Conservation (phyloP, 1,140 invertebrate species). For the Atta colombica region DNA sequence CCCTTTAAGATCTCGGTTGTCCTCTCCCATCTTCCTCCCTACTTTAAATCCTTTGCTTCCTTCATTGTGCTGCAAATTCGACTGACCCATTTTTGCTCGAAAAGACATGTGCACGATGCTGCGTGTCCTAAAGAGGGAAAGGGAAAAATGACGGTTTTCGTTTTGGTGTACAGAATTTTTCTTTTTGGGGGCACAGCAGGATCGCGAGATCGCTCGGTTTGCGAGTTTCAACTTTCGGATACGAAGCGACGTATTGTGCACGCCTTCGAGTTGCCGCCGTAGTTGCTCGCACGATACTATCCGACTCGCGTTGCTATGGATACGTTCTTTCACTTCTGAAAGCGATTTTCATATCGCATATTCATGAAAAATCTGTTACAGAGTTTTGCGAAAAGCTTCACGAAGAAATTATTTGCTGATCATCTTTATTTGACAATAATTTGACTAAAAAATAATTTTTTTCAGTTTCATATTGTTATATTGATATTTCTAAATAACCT, state of each 20-base stretch:
- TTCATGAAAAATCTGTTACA: slow-evolving; percentile 27
- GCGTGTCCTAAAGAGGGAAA: background rate
- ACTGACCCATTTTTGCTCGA: background rate
- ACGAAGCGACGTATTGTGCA: slow-evolving; percentile 46
- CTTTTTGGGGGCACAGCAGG: slow-evolving; percentile 10
- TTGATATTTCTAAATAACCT: background rate
- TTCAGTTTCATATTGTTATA: background rate
- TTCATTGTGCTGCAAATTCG: slow-evolving; percentile 73
- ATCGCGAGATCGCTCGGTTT: slow-evolving; percentile 39
- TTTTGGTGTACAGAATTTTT: slow-evolving; percentile 58
- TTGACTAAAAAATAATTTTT: background rate
- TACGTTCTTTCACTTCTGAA: slow-evolving; percentile 53
- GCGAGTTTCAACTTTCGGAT: slow-evolving; percentile 48
- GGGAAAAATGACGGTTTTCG: slow-evolving; percentile 40
- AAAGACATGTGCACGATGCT: slow-evolving; percentile 11
- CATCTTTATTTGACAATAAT: slow-evolving; percentile 9
- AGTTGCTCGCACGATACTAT: slow-evolving; percentile 42
- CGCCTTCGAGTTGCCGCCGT: slow-evolving; percentile 28
- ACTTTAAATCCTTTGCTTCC: slow-evolving; percentile 11
- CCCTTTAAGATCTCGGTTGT: slow-evolving; percentile 51
- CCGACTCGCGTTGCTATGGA: slow-evolving; percentile 58
- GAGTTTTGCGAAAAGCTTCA: background rate
- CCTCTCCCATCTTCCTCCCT: background rate
- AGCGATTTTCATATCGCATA: slow-evolving; percentile 50
- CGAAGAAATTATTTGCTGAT: slow-evolving; percentile 16